Evolutionary conservation across 2,888 invertebrate species (phyloP).

Genomic region (Noctua janthina): DNA sequence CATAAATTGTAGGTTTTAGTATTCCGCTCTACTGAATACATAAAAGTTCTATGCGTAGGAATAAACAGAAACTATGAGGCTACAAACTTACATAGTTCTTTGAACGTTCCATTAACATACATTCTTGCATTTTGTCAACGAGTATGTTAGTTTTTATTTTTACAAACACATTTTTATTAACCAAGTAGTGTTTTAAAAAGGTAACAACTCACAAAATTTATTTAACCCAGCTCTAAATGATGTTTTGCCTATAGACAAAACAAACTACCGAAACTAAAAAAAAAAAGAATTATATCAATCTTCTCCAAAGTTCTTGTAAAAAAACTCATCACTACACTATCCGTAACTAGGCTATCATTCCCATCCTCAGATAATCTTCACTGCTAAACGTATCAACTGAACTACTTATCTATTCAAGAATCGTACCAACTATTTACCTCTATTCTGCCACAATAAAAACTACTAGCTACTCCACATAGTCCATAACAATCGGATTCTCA

Average conservation of each 20-base stretch:
- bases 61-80: conserved; percentile 4
- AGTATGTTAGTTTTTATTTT: background rate
- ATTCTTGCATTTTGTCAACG: conserved; percentile 4
- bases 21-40: conserved; percentile 35
- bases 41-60: conserved; percentile 4
- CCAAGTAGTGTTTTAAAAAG: no score
- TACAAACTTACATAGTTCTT: background rate
- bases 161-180: background rate
- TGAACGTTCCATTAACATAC: background rate
- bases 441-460: conserved; percentile 46
- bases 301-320: background rate
- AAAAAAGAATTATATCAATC: background rate
- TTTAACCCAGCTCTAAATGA: no score
- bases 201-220: no score
- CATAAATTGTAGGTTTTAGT: conserved; percentile 28
- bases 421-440: conserved; percentile 40
- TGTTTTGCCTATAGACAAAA: background rate
- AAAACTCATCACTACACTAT: background rate
- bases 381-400: conserved; percentile 2
- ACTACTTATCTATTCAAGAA: conserved; percentile 31
- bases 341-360: background rate
- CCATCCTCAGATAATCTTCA: background rate
- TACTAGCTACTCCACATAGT: conserved; percentile 25
- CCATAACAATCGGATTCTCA: conserved; percentile 57
- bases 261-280: no score